Percentiles rank a stretch among this genome's conserved stretches.
Conservation (phyloP, 2,797 vertebrate genomes). For the Aplochiton taeniatus region DNA sequence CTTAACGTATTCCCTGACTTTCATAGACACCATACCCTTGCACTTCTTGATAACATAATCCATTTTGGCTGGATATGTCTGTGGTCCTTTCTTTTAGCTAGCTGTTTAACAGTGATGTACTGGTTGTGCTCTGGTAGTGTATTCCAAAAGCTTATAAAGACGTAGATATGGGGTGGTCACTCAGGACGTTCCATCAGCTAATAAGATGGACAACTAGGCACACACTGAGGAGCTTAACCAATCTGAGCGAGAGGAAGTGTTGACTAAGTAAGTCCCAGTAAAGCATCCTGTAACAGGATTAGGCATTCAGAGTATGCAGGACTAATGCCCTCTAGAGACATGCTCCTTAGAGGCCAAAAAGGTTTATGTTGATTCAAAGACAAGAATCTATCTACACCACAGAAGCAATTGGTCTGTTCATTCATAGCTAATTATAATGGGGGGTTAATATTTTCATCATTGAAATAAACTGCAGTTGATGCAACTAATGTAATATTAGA, state of each 20-base stretch:
- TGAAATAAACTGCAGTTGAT: too few relatives aligned
- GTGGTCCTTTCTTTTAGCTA: slow-evolving; percentile 11
- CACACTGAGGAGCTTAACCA: slow-evolving; percentile 38
- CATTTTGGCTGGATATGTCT: slow-evolving; percentile 57
- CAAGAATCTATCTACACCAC: too few relatives aligned
- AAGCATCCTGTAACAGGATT: slow-evolving; percentile 65
- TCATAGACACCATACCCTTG: slow-evolving; percentile 39
- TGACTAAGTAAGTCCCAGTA: slow-evolving; percentile 48
- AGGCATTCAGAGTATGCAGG: slow-evolving; percentile 39
- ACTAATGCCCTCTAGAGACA: neutral
- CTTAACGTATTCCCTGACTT: slow-evolving; percentile 55
- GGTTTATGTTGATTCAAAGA: too few relatives aligned
- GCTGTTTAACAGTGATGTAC: slow-evolving; percentile 4
- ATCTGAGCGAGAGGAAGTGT: slow-evolving; percentile 49
- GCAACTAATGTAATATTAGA: too few relatives aligned
- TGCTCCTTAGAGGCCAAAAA: too few relatives aligned
- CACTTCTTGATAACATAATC: slow-evolving; percentile 56
- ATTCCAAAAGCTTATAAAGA: slow-evolving; percentile 14
- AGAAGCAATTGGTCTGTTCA: too few relatives aligned
- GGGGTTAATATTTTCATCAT: too few relatives aligned
- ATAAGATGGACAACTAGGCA: slow-evolving; percentile 24
- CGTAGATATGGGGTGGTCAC: neutral
- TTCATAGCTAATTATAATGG: too few relatives aligned
- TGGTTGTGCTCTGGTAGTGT: neutral
- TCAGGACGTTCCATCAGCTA: slow-evolving; percentile 1